Conservation (phyloP, 2,888 invertebrate genomes). For the Thecophora atra region DNA sequence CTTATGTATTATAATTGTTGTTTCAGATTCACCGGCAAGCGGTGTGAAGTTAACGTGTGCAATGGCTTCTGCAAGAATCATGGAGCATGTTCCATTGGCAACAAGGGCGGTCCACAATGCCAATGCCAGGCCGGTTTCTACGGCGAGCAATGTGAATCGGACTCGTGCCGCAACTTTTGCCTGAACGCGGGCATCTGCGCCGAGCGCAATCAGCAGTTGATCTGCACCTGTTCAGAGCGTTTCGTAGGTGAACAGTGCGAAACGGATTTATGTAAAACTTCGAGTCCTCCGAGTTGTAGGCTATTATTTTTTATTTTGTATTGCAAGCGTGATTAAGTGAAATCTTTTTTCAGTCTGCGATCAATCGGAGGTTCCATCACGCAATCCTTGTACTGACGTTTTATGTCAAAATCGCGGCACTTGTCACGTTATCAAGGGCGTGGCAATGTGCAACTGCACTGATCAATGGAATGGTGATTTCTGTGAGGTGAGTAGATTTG, state of each 20-base stretch:
- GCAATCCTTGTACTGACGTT: conserved; percentile 63
- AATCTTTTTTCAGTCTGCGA: conserved; percentile 54
- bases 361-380: conserved; percentile 54
- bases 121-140: conserved; percentile 59
- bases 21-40: conserved; percentile 67
- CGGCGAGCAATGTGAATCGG: conserved; percentile 69
- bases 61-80: conserved; percentile 69
- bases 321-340: neutral
- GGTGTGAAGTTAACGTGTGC: conserved; percentile 72
- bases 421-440: conserved; percentile 67
- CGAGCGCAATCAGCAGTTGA: conserved; percentile 53
- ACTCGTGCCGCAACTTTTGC: conserved; percentile 68
- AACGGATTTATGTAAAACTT: conserved; percentile 67
- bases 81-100: conserved; percentile 65
- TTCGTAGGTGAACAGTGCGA: conserved; percentile 68
- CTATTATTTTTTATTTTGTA: neutral
- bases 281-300: conserved; percentile 61
- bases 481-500: conserved; percentile 66
- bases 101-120: conserved; percentile 62
- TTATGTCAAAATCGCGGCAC: conserved; percentile 70
- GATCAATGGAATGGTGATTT: conserved; percentile 69
- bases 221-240: conserved; percentile 60
- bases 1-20: neutral
- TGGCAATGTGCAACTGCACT: conserved; percentile 69
- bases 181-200: conserved; percentile 68